Percentiles rank a stretch among this genome's conserved stretches.
Conservation (phyloP, 2,797 vertebrate genomes). For the Periparus ater region DNA sequence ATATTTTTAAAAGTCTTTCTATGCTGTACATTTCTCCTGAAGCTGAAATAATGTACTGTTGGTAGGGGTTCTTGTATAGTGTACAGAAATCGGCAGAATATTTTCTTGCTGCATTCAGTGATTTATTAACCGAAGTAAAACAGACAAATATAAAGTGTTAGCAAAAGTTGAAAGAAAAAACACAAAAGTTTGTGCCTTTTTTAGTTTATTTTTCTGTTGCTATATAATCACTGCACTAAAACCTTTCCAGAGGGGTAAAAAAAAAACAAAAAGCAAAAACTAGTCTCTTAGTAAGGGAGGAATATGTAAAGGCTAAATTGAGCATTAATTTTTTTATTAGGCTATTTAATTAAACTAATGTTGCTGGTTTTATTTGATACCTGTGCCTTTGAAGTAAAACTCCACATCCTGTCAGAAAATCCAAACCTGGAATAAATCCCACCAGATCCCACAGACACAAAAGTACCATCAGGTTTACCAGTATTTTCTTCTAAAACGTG, state of each 20-base stretch:
- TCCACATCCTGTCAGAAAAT: slow-evolving; percentile 32
- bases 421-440: slow-evolving; percentile 46
- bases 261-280: not conserved
- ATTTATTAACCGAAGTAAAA: slow-evolving; percentile 79
- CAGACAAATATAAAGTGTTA: slow-evolving; percentile 78
- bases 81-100: slow-evolving; percentile 83
- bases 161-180: slow-evolving; percentile 69
- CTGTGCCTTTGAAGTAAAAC: slow-evolving; percentile 64
- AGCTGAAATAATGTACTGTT: slow-evolving; percentile 67
- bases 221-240: slow-evolving; percentile 67
- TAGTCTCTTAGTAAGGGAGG: slow-evolving; percentile 43
- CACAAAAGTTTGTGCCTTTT: slow-evolving; percentile 80
- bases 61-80: slow-evolving; percentile 79
- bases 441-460: slow-evolving; percentile 35
- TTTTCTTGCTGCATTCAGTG: slow-evolving; percentile 83
- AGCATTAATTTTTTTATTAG: slow-evolving; percentile 31
- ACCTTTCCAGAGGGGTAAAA: slow-evolving; percentile 23
- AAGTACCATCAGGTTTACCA: slow-evolving; percentile 18
- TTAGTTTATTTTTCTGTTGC: slow-evolving; percentile 64
- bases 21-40: slow-evolving; percentile 76
- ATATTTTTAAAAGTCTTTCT: slow-evolving; percentile 71
- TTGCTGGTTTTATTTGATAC: slow-evolving; percentile 52
- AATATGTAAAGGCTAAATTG: slow-evolving; percentile 13
- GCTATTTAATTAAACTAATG: slow-evolving; percentile 36
- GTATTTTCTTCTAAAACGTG: not conserved